phyloP scores from a whole-genome alignment of 2,888 invertebrate genomes.

The Ametastegia equiseti region DNA sequence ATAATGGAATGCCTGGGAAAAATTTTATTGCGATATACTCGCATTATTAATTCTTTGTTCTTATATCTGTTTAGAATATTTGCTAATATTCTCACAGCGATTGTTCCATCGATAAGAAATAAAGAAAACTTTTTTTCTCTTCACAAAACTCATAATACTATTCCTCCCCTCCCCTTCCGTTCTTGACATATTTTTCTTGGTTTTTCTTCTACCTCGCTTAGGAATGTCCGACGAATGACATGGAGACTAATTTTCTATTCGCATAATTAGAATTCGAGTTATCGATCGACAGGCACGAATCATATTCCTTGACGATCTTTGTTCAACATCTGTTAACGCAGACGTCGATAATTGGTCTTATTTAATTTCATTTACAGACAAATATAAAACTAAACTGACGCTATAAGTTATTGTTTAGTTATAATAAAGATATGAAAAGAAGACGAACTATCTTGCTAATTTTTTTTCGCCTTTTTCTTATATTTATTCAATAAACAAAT shows the following conservation, averaged over 20 bases:
- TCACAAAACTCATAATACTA: background rate
- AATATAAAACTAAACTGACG: background rate
- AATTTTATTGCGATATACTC: background rate
- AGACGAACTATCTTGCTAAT: background rate
- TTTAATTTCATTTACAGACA: background rate
- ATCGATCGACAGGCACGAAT: background rate
- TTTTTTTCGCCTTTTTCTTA: background rate
- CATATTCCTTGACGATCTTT: background rate
- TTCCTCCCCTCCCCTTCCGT: background rate
- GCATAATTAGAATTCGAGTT: background rate
- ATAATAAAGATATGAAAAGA: background rate
- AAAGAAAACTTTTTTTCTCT: background rate
- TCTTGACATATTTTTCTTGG: background rate
- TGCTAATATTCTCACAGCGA: background rate
- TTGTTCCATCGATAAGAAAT: background rate
- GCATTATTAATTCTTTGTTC: no score
- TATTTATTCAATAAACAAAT: background rate
- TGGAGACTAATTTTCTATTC: background rate
- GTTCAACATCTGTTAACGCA: background rate
- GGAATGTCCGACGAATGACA: background rate
- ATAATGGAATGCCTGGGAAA: background rate
- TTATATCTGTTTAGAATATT: background rate
- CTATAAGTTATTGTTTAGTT: background rate
- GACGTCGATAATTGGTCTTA: background rate
- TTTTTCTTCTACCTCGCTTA: background rate